Base-by-base conservation (phyloP, 2,113 vertebrate species). In the Formicarius rufipectus region DNA sequence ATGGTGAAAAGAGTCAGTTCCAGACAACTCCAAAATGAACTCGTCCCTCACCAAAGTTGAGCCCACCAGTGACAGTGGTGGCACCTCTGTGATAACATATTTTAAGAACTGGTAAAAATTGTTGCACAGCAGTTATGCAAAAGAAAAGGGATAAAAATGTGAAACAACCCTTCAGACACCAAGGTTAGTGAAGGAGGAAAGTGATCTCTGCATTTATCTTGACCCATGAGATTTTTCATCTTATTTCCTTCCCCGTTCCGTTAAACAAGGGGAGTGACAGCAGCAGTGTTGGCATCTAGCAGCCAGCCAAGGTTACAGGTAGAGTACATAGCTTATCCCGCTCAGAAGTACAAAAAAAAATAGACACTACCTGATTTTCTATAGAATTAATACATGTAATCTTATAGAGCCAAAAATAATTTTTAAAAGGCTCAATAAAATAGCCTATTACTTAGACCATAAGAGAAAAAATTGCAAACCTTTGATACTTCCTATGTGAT, bases 51-150 rank as follows among this genome's bases (percentile, higher is more conserved):
- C 24, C 45, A 77, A 73, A 66, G 45, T 1, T 16, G 18, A 84
- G 45, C 23, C 69, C 14, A 47, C 14, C 44, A 64, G 35, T 15
- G 23, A 74, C 4, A 7, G 20, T 21, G 40, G 11, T 30, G 33
- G 8, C 0, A 0, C 5, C n/a, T 35, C 74, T 39, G 33, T 19
- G 40, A 35, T n/a, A 64, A 52, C 1, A 0, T 31, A 77, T 39
- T 62, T 58, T 53, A 66, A 66, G 27, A 92, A 66, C 24, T 3
- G 14, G 30, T 47, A 58, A 62, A 84, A 96, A 87, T 15, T 9
- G 19, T 21, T 68, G 21, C 24, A 69, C 5, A 69, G 64, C 44
- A 82, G 21, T 69, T 62, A 40, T 0, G 1, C 59, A 9, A 55
- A n/a, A 55, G 18, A 66, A 31, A 56, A 30, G 14, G 4, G 9